Conservation (phyloP, 2,113 vertebrate species). For the Cephalopholis sonnerati region DNA sequence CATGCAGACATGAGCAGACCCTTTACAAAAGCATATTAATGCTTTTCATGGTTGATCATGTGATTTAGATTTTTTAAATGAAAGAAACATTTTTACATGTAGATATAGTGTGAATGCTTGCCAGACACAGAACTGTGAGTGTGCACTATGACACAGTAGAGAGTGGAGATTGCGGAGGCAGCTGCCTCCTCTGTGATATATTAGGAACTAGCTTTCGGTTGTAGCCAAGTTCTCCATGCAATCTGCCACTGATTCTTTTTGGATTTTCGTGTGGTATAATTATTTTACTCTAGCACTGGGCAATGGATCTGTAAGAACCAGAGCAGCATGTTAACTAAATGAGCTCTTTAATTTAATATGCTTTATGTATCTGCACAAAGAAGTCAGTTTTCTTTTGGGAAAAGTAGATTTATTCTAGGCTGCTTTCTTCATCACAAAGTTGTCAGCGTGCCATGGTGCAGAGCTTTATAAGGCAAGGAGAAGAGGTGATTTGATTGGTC, state of each 20-base stretch:
- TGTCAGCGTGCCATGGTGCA: background rate
- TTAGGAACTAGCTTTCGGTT: conserved; percentile 33
- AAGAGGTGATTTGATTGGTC: background rate
- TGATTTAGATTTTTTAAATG: background rate
- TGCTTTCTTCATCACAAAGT: background rate
- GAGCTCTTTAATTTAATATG: background rate
- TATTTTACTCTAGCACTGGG: background rate
- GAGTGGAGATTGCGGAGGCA: conserved; percentile 40
- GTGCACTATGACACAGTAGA: conserved; percentile 35
- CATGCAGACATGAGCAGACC: background rate
- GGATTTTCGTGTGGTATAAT: background rate
- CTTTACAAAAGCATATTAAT: background rate
- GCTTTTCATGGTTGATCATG: background rate
- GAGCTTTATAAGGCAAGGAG: background rate
- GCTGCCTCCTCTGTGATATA: conserved; percentile 22
- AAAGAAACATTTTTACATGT: background rate
- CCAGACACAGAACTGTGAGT: background rate
- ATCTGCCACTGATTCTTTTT: conserved; percentile 23
- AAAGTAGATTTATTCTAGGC: background rate
- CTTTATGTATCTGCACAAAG: background rate
- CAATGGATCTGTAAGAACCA: background rate
- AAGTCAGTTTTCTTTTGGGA: background rate
- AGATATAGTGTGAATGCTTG: conserved; percentile 11
- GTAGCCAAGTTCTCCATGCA: conserved; percentile 32
- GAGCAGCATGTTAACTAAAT: background rate